Conservation (phyloP, 2,888 invertebrate genomes). For the Nezara viridula region DNA sequence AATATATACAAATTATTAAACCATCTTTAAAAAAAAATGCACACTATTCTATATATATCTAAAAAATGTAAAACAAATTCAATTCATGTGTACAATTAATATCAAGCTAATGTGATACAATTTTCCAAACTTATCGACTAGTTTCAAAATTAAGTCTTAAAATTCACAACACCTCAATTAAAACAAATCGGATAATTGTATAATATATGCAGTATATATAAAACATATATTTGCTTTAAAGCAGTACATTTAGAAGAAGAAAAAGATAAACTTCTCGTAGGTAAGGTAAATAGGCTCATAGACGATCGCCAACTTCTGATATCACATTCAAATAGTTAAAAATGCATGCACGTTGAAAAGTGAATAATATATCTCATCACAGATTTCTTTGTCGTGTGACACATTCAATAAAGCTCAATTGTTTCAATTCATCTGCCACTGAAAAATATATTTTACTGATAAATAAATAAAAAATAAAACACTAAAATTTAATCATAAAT, state of each 20-base stretch:
- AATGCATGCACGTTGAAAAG: slow-evolving; percentile 50
- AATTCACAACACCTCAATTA: neutral
- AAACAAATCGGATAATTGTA: neutral
- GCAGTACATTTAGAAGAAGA: neutral
- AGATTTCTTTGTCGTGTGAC: neutral
- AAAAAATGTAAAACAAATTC: neutral
- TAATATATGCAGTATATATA: neutral
- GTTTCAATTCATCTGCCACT: slow-evolving; percentile 64
- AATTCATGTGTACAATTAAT: neutral
- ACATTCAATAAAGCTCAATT: slow-evolving; percentile 4
- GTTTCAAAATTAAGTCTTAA: neutral
- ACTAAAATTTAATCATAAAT: no score
- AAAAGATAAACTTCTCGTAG: neutral
- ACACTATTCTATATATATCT: neutral
- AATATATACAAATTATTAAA: neutral
- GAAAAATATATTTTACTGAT: slow-evolving; percentile 58
- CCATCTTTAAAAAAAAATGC: neutral
- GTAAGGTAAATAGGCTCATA: neutral
- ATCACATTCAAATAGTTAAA: neutral
- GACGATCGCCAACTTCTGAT: neutral
- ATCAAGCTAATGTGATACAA: neutral
- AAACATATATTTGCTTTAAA: slow-evolving; percentile 11
- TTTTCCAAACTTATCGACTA: slow-evolving; percentile 18
- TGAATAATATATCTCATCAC: slow-evolving; percentile 22
- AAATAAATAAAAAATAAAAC: neutral